Evolutionary conservation across 2,888 invertebrate species (phyloP), one percentile per base, ranked within the genome.

Genomic region (Galerucella calmariensis): DNA sequence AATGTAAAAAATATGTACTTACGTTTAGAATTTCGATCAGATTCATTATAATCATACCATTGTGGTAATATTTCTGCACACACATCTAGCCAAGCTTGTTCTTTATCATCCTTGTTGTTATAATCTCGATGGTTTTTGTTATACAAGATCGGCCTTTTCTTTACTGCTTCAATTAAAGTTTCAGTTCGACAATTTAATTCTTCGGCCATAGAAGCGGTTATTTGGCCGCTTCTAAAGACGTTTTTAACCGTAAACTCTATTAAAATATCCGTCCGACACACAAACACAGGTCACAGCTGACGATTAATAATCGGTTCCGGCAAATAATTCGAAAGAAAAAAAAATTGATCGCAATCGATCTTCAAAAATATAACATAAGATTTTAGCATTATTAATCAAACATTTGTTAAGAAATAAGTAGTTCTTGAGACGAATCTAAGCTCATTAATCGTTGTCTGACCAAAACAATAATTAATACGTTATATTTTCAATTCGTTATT

Each of bases 21-120:
- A 69, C 69, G 44, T 59, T 48, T 69, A 14, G 69, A 61, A 61
- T 69, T 69, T 58, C 48, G 48, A 61, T 69, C 69, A 8, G 69
- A 16, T 51, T 58, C 16, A 2, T 14, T 9, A 8, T 59, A 58
- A 44, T 69, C 61, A 24, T 69, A 59, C 69, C 69, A 69, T 44
- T 48, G 46, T 44, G 69, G 69, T 59, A 61, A 14, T 12, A 69
- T 69, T 69, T 61, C 69, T 41, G 59, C 61, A 58, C 69, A 69
- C 46, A 69, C 44, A 4, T 61, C 61, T 41, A 69, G n/a, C 69
- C 69, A 69, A 8, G 59, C 59, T 41, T 59, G 69, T 48, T 69
- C 69, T 69, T 61, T 59, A 46, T 69, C 69, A 5, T 69, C 69
- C 61, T 61, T 69, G 27, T 61, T 69, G 27, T 35, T 69, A 27